These are phyloP conservation scores for Amblyjoppa fuscipennis DNA, from an alignment of 2,888 invertebrate genomes.

Conservation along the genomic window DNA sequence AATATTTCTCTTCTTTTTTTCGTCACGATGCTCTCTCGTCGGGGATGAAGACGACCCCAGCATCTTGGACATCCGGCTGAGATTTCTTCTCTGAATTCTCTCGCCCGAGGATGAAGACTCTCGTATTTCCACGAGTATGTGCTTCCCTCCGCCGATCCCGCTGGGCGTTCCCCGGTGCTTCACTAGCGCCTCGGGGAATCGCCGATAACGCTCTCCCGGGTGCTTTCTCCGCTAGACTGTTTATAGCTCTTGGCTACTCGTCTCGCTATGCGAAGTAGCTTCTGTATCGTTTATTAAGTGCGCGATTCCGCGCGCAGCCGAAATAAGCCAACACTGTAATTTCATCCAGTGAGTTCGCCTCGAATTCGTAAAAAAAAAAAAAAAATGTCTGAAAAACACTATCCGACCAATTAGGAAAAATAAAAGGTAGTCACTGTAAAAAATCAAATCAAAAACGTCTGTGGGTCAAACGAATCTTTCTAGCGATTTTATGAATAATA, in stretches of 20 bases:
- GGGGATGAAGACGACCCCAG: slow-evolving; percentile 33
- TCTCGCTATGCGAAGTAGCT: slow-evolving; percentile 24
- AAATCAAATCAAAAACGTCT: neutral
- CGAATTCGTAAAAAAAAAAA: neutral
- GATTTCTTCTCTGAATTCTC: slow-evolving; percentile 49
- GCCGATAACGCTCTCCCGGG: slow-evolving; percentile 45
- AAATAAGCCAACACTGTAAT: neutral
- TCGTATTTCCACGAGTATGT: slow-evolving; percentile 40
- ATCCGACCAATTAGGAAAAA: neutral
- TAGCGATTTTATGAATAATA: too few relatives aligned
- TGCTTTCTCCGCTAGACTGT: slow-evolving; percentile 34
- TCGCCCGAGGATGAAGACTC: slow-evolving; percentile 21
- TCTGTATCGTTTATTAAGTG: slow-evolving; percentile 28
- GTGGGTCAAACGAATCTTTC: too few relatives aligned
- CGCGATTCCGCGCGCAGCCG: neutral
- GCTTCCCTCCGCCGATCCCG: slow-evolving; percentile 18
- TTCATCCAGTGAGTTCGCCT: neutral
- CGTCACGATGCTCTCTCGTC: slow-evolving; percentile 32
- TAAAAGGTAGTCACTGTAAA: neutral
- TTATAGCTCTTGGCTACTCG: slow-evolving; percentile 30
- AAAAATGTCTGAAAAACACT: neutral
- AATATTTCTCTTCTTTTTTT: slow-evolving; percentile 22
- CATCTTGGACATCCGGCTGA: slow-evolving; percentile 55
- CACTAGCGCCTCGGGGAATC: slow-evolving; percentile 31
- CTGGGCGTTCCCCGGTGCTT: slow-evolving; percentile 18